Evolutionary conservation across 2,888 invertebrate genomes (phyloP).

Genomic region (Heliconius charithonia): DNA sequence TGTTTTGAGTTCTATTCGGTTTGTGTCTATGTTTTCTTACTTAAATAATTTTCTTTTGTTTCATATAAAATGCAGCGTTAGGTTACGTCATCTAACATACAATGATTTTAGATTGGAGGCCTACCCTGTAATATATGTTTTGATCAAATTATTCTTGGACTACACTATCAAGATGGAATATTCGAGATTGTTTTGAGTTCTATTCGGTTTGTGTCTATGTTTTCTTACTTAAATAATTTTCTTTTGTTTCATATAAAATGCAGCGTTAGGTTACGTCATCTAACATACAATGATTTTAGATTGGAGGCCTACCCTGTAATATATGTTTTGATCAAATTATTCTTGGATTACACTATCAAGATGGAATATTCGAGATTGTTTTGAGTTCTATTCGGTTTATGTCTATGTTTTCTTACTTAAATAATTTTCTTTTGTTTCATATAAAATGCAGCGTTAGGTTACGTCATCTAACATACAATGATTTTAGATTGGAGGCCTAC

Average conservation of each 20-base stretch:
- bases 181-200: not conserved
- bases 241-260: not conserved
- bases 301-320: not conserved
- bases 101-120: not conserved
- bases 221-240: not conserved
- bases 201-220: not conserved
- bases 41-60: not conserved
- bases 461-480: not conserved
- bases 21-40: not conserved
- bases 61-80: not conserved
- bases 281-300: not conserved
- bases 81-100: not conserved
- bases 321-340: slow-evolving; percentile 20
- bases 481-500: not conserved
- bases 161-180: not conserved
- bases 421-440: not conserved
- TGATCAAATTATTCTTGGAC: slow-evolving; percentile 12
- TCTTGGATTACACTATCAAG: not conserved
- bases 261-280: not conserved
- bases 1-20: not conserved
- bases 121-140: slow-evolving; percentile 14
- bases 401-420: not conserved
- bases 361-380: not conserved
- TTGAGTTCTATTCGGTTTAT: not conserved
- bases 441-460: not conserved